Conservation (phyloP, 2,888 invertebrate species). For the Gasteruption jaculator region DNA sequence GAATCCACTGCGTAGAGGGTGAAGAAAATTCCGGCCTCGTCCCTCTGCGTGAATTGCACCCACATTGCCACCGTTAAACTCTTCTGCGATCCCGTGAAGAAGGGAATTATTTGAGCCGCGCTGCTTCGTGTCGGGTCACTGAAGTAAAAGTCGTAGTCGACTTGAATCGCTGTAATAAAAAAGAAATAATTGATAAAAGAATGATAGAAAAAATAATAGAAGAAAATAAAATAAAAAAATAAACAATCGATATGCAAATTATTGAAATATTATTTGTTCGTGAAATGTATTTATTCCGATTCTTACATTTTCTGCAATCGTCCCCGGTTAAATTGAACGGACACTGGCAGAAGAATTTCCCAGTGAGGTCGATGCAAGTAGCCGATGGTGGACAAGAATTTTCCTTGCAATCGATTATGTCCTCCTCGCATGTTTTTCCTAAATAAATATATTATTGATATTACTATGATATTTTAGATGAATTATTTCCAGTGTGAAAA, state of each 20-base stretch:
- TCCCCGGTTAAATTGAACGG: slow-evolving; percentile 95
- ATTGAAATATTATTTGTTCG: background rate
- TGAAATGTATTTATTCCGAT: background rate
- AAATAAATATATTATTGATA: slow-evolving; percentile 12
- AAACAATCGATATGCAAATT: slow-evolving; percentile 14
- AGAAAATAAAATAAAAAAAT: slow-evolving; percentile 10
- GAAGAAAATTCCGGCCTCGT: slow-evolving; percentile 91
- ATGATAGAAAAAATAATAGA: slow-evolving; percentile 10
- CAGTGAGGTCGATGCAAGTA: slow-evolving; percentile 85
- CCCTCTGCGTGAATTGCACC: slow-evolving; percentile 91
- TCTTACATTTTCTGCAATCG: slow-evolving; percentile 89
- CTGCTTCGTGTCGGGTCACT: slow-evolving; percentile 86
- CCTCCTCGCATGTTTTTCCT: slow-evolving; percentile 85
- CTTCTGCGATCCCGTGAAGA: slow-evolving; percentile 71
- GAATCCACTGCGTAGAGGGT: slow-evolving; percentile 79
- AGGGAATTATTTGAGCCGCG: slow-evolving; percentile 90
- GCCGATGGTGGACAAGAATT: slow-evolving; percentile 93
- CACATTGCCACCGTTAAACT: slow-evolving; percentile 90
- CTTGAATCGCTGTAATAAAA: slow-evolving; percentile 76
- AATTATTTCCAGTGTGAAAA: background rate
- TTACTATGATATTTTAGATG: slow-evolving; percentile 18
- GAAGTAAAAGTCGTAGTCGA: slow-evolving; percentile 96
- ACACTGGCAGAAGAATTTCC: slow-evolving; percentile 92
- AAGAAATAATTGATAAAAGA: slow-evolving; percentile 9
- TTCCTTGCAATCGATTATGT: slow-evolving; percentile 87